A percentile compares a stretch with the other conserved stretches of the same genome.
Evolutionary conservation across 2,113 vertebrate genomes (phyloP).

Genomic region (Podarcis raffonei): DNA sequence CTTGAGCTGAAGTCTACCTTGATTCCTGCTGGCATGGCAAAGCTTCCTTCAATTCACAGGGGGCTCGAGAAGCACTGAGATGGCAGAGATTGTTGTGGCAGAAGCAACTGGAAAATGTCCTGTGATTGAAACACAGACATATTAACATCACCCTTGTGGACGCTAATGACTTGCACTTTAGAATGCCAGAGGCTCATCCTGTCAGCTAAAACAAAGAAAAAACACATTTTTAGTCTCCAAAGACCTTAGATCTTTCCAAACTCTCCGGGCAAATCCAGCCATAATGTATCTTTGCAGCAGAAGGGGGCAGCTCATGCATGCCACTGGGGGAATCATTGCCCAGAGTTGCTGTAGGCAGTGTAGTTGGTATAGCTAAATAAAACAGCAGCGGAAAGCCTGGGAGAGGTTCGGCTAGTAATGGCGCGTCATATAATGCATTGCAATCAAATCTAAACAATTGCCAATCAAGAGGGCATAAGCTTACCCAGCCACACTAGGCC

Average conservation of each 20-base stretch:
- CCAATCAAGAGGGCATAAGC: conserved; percentile 45
- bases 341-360: conserved; percentile 74
- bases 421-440: conserved; percentile 75
- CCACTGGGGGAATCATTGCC: conserved; percentile 77
- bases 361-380: conserved; percentile 78
- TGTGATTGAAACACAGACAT: conserved; percentile 84
- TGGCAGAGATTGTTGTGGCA: conserved; percentile 86
- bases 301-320: conserved; percentile 73
- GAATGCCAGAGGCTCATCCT: conserved; percentile 82
- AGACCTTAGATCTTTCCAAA: conserved; percentile 84
- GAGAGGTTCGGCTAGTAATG: conserved; percentile 76
- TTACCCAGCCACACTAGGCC: conserved; percentile 30
- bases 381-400: conserved; percentile 78
- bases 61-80: conserved; percentile 78
- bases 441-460: conserved; percentile 74
- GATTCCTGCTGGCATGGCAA: conserved; percentile 73
- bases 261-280: conserved; percentile 78
- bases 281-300: conserved; percentile 76
- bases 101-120: conserved; percentile 86
- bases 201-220: conserved; percentile 82
- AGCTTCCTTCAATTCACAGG: conserved; percentile 76
- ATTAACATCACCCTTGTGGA: conserved; percentile 82
- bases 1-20: conserved; percentile 67
- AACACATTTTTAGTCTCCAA: conserved; percentile 79
- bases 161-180: conserved; percentile 84